Evolutionary conservation across 2,888 invertebrate species (phyloP).

Genomic region (Dascillus cervinus): DNA sequence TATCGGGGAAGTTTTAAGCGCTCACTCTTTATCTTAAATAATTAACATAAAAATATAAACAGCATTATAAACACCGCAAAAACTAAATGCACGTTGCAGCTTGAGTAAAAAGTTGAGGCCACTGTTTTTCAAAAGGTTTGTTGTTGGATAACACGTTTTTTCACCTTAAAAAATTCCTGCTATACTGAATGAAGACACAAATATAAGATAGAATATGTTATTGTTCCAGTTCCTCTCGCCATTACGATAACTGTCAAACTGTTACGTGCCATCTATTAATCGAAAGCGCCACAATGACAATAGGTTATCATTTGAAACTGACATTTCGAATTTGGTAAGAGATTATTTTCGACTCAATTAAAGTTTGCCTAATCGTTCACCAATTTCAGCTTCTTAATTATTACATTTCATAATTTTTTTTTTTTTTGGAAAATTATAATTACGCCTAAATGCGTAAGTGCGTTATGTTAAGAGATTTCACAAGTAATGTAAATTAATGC

Average conservation of each 20-base stretch:
- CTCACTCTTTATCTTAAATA: constrained; percentile 14
- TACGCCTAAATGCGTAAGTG: too few species aligned
- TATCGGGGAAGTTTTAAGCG: constrained; percentile 1
- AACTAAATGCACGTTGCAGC: constrained; percentile 27
- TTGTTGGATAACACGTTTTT: constrained; percentile 8
- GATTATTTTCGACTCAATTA: too few species aligned
- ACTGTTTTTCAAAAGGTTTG: constrained; percentile 13
- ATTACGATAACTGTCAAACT: constrained; percentile 33
- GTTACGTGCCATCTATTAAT: too few species aligned
- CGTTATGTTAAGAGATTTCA: too few species aligned
- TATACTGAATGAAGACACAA: constrained; percentile 30
- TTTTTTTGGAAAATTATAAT: too few species aligned
- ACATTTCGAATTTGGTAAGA: too few species aligned
- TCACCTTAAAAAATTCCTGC: constrained; percentile 21
- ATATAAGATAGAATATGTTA: constrained; percentile 37
- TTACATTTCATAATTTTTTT: too few species aligned
- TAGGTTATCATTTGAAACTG: too few species aligned
- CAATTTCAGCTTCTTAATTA: too few species aligned
- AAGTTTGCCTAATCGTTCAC: too few species aligned
- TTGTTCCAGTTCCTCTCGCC: constrained; percentile 42
- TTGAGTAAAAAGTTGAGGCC: constrained; percentile 23
- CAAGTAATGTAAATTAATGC: too few species aligned
- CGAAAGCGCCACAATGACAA: too few species aligned
- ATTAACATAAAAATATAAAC: constrained; percentile 33
- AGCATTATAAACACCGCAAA: constrained; percentile 29